Evolutionary conservation across 2,113 vertebrate species (phyloP).

Genomic region (Genyomyrus donnyi): DNA sequence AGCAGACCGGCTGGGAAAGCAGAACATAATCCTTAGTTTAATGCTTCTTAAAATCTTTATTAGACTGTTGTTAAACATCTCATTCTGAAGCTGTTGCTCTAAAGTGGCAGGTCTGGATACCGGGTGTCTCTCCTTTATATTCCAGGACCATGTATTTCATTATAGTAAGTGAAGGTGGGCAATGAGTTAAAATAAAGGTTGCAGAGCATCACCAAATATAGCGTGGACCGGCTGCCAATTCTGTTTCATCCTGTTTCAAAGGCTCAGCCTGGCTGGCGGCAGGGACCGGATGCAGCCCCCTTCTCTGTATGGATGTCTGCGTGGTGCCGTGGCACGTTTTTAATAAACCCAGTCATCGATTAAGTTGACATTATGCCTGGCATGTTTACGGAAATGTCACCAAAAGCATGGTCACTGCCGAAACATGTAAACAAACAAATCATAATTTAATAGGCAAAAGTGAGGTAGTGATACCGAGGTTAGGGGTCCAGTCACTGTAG

Average conservation of each 20-base stretch:
- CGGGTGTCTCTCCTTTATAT: not conserved
- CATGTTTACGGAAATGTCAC: not conserved
- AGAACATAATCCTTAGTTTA: not conserved
- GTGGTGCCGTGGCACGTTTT: not conserved
- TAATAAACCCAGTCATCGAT: not conserved
- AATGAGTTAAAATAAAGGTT: not conserved
- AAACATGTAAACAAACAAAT: not conserved
- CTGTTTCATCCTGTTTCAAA: not conserved
- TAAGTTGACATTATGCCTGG: not conserved
- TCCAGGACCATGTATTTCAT: not conserved
- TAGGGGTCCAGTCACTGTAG: not conserved
- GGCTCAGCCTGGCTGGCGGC: not conserved
- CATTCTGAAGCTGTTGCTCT: not conserved
- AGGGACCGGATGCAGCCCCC: not conserved
- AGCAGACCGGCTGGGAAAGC: not conserved
- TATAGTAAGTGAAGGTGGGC: not conserved
- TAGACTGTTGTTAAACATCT: not conserved
- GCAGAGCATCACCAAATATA: not conserved
- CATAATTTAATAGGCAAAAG: not conserved
- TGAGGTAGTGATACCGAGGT: not conserved
- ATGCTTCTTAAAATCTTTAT: not conserved
- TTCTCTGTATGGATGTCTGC: not conserved
- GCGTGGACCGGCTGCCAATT: not conserved
- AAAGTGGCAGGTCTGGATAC: not conserved
- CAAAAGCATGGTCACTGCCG: not conserved